phyloP scores from a whole-genome alignment of 2,797 vertebrate species.

The Gorsachius magnificus region DNA sequence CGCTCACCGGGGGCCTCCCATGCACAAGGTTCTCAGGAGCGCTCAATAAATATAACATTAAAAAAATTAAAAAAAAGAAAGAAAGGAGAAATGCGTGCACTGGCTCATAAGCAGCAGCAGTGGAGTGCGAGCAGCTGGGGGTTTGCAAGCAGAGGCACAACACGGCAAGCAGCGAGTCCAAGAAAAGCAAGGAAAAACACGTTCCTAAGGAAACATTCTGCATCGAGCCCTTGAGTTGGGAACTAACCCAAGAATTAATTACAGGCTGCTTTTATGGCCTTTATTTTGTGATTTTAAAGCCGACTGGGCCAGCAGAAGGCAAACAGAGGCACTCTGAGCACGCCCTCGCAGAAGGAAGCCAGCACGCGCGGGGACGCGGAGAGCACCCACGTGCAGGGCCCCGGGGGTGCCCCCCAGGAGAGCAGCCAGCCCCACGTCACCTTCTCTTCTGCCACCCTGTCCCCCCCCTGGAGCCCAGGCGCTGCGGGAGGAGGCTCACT shows the following conservation, averaged over 20 bases:
- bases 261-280: neutral
- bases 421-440: neutral
- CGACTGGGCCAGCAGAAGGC: neutral
- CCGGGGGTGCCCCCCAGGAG: neutral
- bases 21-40: neutral
- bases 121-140: neutral
- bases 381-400: accelerated
- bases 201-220: conserved; percentile 48
- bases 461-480: neutral
- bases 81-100: accelerated
- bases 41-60: neutral
- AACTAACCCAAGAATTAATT: neutral
- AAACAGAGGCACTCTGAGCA: accelerated
- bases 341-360: accelerated
- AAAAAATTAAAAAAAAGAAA: no score
- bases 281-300: neutral
- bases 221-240: neutral
- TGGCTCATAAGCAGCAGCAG: neutral
- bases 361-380: accelerated
- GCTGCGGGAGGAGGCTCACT: accelerated
- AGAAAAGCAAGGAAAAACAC: neutral
- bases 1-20: neutral
- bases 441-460: neutral
- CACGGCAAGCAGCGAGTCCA: neutral
- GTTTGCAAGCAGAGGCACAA: neutral